Evolutionary conservation across 2,113 vertebrate species (phyloP), one percentile per base, ranked within the genome.

Genomic region (Ochotona princeps): DNA sequence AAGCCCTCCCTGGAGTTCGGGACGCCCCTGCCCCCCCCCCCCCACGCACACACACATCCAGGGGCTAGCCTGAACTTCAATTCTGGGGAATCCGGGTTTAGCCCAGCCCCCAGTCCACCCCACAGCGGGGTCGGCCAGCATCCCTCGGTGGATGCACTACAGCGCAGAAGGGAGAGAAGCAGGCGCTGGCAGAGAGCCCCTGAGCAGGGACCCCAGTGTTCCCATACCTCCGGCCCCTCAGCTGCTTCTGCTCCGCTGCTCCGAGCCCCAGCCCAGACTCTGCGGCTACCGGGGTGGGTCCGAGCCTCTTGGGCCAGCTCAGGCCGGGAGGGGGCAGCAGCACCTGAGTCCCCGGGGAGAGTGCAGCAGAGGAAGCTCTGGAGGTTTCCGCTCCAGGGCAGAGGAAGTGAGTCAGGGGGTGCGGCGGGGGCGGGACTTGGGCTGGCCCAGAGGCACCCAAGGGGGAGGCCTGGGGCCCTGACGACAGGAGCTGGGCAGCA

Each of bases 401-500:
- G 89, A 96, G 95, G 96, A 96, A 96, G 96, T 97, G 96, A 97
- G 95, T 96, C 95, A 95, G 94, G 94, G 60, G 96, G 95, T 87
- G 96, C 65, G 85, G 93, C 86, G 28, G 26, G 69, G 95, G 94
- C 94, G 87, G 94, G 92, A 72, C 91, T 79, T 82, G 0, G 44
- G 79, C 84, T 80, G 84, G 80, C 74, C 13, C 38, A 0, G 83
- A 66, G 89, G 79, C 83, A 5, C 69, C 26, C 1, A 57, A 23
- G 20, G 61, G 67, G 88, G 78, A 87, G 90, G 79, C 28, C 90
- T 28, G 66, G 51, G 38, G 38, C 38, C 38, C 38, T 44, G 38
- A 44, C 38, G 3, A 44, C 38, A 44, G 38, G 38, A 44, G 38
- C 38, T 44, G 38, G 38, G 38, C 2, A 3, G 26, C 5, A 4